Evolutionary conservation across 1,140 invertebrate genomes (phyloP).

Genomic region (Cotesia glomerata): DNA sequence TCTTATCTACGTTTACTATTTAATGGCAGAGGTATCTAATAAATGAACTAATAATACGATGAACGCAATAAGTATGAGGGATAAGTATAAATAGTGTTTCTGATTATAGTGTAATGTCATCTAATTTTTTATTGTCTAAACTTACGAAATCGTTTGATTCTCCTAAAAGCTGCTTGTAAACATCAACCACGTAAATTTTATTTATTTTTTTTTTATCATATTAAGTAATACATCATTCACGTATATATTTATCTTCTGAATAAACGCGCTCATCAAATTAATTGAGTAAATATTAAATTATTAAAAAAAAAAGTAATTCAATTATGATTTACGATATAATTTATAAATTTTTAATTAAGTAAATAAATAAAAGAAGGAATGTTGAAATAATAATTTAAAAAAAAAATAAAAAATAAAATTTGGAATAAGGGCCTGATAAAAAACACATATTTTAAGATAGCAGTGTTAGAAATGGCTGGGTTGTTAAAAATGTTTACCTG

Average conservation of each 20-base stretch:
- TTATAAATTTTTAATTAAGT: not conserved
- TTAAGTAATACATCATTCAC: not conserved
- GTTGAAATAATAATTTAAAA: slow-evolving; percentile 2
- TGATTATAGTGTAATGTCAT: slow-evolving; percentile 43
- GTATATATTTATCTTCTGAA: not conserved
- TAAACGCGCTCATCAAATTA: not conserved
- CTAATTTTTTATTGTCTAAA: slow-evolving; percentile 47
- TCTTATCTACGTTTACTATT: slow-evolving; percentile 1
- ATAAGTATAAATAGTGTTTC: slow-evolving; percentile 21
- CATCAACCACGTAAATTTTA: slow-evolving; percentile 40
- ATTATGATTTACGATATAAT: not conserved
- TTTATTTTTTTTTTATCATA: not conserved
- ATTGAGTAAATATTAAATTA: not conserved
- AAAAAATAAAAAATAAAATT: slow-evolving; percentile 16
- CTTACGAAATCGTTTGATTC: slow-evolving; percentile 64
- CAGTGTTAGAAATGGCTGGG: slow-evolving; percentile 2
- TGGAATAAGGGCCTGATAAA: slow-evolving; percentile 41
- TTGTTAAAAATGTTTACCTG: slow-evolving; percentile 50
- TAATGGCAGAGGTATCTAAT: not conserved
- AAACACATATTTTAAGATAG: slow-evolving; percentile 61
- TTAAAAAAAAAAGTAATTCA: not conserved
- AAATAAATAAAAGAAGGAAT: not conserved
- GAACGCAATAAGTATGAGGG: not conserved
- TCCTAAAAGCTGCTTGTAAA: slow-evolving; percentile 63
- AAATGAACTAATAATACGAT: not conserved